Evolutionary conservation across 2,888 invertebrate species (phyloP), one percentile per base, ranked within the genome.

Genomic region (Drosophila dives): DNA sequence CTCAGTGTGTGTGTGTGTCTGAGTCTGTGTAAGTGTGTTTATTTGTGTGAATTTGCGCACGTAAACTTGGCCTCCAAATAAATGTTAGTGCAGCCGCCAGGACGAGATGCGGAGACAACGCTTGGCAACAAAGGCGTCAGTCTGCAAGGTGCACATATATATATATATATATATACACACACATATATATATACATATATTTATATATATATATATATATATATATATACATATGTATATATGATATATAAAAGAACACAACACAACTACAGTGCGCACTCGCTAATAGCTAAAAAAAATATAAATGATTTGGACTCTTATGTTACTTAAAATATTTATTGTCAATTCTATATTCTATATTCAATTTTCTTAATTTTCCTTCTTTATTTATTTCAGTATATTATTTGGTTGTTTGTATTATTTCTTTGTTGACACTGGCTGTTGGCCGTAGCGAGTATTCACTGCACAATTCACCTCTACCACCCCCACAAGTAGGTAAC

Each of bases 61-160:
- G 82, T 90, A 86, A 89, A 88, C 89, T 90, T 90, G 90, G 90
- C 89, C 90, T 90, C 80, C 76, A 90, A 89, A 83, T 81, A 73
- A 67, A 0, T 15, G n/a, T 64, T 66, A 23, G 40, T 15, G 48
- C 64, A 49, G 50, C 33, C 20, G 32, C 17, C 34, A 45, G 64
- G 66, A 67, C 20, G 64, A 17, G 49, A 33, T 49, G 64, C 38
- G 20, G n/a, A 56, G 29, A 38, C 26, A 15, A 40, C 20, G 29
- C 40, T 38, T 48, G 36, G 23, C 23, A 53, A 63, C 63, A 63
- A 66, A 63, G 32, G n/a, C 53, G 32, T 36, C 15, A 55, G n/a
- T 49, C 49, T 38, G 33, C 26, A 49, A 15, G 20, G 45, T 45
- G 45, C 20, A 45, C 7, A 45, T 20, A 20, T 12, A 12, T 7